Base-by-base conservation (phyloP, 2,113 vertebrate genomes). In the Dasypus novemcinctus region DNA sequence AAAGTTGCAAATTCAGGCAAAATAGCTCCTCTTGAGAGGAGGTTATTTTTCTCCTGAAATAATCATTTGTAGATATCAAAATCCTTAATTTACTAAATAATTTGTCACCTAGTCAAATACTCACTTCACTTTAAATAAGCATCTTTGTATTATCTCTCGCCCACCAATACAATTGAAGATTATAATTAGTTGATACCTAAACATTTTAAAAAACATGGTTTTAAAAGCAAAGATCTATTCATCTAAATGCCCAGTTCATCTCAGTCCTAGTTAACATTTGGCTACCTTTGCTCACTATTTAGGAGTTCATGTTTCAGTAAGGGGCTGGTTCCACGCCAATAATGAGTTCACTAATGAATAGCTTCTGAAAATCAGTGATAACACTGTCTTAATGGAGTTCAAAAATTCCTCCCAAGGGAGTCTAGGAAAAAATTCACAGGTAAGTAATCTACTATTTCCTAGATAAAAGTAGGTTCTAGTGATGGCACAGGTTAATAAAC, bases 311-410 rank as follows among this genome's bases (percentile, higher is more conserved):
- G 20, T 63, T 79, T 85, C 46, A 89, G 76, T 81, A 66, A 36
- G 7, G 33, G 36, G 4, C 69, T 74, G 10, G 10, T 85, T 68
- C 66, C 11, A 59, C 46, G 38, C 18, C 80, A 95, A 59, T 90
- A 92, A 94, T 43, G 46, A 63, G 8, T 75, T 91, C n/a, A 25
- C 59, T 95, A 90, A 95, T 79, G 63, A 94, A 93, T 86, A 93
- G 27, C 68, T 90, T 92, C 21, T 38, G 87, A 92, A 80, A 41
- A 96, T 96, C 54, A 69, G 52, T 95, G 21, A 59, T 75, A 93
- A 25, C 18, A 59, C 82, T 79, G 36, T 85, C 52, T 94, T 66
- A 83, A 46, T n/a, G 20, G 11, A 85, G 46, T 76, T 69, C 81
- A 83, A 63, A 87, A 36, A 27, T 78, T 20, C 11, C 21, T 86